phyloP scores from a whole-genome alignment of 2,888 invertebrate genomes.

The Volucella zonaria region DNA sequence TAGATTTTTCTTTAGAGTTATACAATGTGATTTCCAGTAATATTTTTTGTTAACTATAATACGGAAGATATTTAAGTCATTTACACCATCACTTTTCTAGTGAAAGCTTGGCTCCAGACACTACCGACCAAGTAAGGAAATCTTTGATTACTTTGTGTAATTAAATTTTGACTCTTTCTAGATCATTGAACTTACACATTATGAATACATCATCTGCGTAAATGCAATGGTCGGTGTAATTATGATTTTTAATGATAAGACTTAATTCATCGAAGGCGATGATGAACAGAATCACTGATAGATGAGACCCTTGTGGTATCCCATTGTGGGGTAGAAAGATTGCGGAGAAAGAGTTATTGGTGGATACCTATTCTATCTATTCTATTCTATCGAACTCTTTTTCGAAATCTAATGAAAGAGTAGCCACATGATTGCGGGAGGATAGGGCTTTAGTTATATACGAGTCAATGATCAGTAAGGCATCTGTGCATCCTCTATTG shows the following conservation, averaged over 20 bases:
- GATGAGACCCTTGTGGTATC: no score
- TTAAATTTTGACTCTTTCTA: neutral
- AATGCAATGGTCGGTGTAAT: neutral
- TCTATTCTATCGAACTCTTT: no score
- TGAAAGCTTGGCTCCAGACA: no score
- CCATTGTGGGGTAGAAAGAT: neutral
- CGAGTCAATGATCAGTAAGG: neutral
- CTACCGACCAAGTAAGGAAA: no score
- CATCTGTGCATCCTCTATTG: constrained; percentile 40
- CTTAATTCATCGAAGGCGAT: neutral
- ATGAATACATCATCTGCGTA: no score
- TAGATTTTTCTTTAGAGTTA: neutral
- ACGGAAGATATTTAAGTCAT: neutral
- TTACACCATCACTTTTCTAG: neutral
- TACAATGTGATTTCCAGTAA: neutral
- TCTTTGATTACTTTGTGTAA: no score
- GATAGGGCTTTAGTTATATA: constrained; percentile 17
- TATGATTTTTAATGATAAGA: neutral
- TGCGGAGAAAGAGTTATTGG: neutral
- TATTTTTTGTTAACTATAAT: constrained; percentile 3
- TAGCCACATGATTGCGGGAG: constrained; percentile 29
- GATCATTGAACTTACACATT: neutral
- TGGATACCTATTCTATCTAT: no score
- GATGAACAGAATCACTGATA: no score
- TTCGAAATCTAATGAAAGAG: constrained; percentile 38